A percentile compares a stretch with the other conserved stretches of the same genome.
These are phyloP conservation scores for Junonia oenone DNA, from an alignment of 2,888 invertebrate species.

Conservation along the genomic window DNA sequence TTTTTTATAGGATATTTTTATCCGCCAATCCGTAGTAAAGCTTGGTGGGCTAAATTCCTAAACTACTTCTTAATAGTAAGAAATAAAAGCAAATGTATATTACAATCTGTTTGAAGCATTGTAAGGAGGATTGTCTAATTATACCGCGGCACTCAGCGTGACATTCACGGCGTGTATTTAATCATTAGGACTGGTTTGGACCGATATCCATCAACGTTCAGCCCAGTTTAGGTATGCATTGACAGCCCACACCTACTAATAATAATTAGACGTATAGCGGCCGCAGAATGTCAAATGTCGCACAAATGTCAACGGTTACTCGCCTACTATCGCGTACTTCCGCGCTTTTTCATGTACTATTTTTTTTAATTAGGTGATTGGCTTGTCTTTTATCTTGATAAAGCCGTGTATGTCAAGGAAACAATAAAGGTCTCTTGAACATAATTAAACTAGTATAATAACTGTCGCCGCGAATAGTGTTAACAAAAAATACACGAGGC, in stretches of 20 bases:
- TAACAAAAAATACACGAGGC: not conserved
- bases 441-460: not conserved
- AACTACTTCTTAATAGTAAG: no score
- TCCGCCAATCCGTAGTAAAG: no score
- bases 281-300: slow-evolving; percentile 72
- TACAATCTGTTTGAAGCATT: not conserved
- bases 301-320: slow-evolving; percentile 64
- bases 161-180: slow-evolving; percentile 55
- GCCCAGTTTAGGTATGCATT: slow-evolving; percentile 56
- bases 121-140: slow-evolving; percentile 58
- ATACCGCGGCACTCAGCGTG: slow-evolving; percentile 45
- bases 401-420: slow-evolving; percentile 12
- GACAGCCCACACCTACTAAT: slow-evolving; percentile 67
- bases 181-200: slow-evolving; percentile 54
- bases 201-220: slow-evolving; percentile 49
- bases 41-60: no score
- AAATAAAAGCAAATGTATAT: no score
- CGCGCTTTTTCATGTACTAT: slow-evolving; percentile 30
- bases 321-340: slow-evolving; percentile 42
- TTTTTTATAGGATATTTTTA: no score
- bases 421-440: not conserved
- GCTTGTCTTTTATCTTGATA: slow-evolving; percentile 3
- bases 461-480: not conserved
- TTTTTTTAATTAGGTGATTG: slow-evolving; percentile 1
- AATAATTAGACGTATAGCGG: slow-evolving; percentile 66